Conservation (phyloP, 2,113 vertebrate genomes). For the Caranx ignobilis region DNA sequence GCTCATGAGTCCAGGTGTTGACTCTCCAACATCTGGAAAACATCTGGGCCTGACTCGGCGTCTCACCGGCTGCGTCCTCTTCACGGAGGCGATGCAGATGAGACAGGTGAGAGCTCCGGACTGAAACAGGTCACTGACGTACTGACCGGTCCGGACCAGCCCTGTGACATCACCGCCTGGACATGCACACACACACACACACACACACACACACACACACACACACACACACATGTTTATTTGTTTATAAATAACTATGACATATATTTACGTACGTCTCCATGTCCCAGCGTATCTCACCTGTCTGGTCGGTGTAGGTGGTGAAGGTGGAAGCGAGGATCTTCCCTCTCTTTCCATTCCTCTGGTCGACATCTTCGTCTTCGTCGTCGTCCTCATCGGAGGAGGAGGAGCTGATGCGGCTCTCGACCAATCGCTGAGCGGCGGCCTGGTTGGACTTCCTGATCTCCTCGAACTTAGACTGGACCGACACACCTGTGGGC, state of each 20-base stretch:
- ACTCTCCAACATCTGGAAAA: no score
- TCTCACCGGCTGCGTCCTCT: constrained; percentile 93
- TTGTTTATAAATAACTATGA: no score
- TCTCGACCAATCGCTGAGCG: constrained; percentile 89
- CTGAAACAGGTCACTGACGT: constrained; percentile 94
- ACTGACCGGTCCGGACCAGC: constrained; percentile 91
- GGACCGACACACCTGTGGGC: constrained; percentile 81
- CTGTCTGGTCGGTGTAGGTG: constrained; percentile 91
- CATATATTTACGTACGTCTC: no score
- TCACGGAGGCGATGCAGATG: constrained; percentile 97
- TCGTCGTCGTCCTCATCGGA: constrained; percentile 87
- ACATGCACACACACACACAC: not conserved
- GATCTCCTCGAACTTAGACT: constrained; percentile 94
- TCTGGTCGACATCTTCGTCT: constrained; percentile 84
- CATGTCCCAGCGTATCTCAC: constrained; percentile 72
- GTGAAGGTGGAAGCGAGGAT: constrained; percentile 94
- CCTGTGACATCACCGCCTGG: constrained; percentile 89
- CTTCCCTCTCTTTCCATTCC: constrained; percentile 87
- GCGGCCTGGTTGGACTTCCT: constrained; percentile 91
- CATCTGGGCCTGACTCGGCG: not conserved
- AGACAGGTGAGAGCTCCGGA: constrained; percentile 94
- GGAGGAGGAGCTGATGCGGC: constrained; percentile 88
- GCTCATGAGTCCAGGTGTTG: no score
- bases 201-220: no score
- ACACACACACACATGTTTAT: no score